Conservation (phyloP, 2,113 vertebrate genomes). For the Thalassarche chlororhynchos region DNA sequence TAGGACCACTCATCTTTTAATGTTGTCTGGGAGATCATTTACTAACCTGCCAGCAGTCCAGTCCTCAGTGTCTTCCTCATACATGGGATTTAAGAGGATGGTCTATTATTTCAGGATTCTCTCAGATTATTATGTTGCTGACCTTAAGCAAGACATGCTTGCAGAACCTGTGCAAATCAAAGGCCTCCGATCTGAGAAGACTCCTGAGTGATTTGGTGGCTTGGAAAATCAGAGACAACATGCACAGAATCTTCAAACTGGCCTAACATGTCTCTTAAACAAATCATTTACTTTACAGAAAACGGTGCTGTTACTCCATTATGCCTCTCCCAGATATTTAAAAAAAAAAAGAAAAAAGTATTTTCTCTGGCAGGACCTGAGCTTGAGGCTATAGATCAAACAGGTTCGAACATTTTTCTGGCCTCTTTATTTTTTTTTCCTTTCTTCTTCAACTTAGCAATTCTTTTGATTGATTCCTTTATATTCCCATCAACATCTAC, state of each 20-base stretch:
- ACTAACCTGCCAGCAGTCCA: not conserved
- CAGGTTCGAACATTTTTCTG: slow-evolving; percentile 16
- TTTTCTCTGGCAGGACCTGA: slow-evolving; percentile 46
- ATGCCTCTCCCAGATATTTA: not conserved
- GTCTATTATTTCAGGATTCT: not conserved
- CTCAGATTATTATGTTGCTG: not conserved
- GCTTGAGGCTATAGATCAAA: slow-evolving; percentile 23
- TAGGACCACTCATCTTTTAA: not conserved
- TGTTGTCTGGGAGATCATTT: not conserved
- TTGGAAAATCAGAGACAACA: not conserved
- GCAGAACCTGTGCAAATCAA: not conserved
- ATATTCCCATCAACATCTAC: not conserved
- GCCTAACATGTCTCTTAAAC: not conserved
- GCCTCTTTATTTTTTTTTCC: not conserved
- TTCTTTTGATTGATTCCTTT: slow-evolving; percentile 9
- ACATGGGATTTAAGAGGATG: not conserved
- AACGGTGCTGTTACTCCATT: not conserved
- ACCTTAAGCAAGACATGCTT: not conserved
- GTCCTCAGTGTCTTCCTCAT: not conserved
- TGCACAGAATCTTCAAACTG: not conserved
- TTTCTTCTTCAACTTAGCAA: not conserved
- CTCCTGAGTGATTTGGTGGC: not conserved
- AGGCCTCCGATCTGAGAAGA: not conserved
- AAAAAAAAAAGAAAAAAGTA: not conserved
- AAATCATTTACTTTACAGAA: not conserved